Percentiles rank a stretch among this genome's conserved stretches.
Evolutionary conservation across 2,113 vertebrate species (phyloP).

Genomic region (Aphelocoma coerulescens): DNA sequence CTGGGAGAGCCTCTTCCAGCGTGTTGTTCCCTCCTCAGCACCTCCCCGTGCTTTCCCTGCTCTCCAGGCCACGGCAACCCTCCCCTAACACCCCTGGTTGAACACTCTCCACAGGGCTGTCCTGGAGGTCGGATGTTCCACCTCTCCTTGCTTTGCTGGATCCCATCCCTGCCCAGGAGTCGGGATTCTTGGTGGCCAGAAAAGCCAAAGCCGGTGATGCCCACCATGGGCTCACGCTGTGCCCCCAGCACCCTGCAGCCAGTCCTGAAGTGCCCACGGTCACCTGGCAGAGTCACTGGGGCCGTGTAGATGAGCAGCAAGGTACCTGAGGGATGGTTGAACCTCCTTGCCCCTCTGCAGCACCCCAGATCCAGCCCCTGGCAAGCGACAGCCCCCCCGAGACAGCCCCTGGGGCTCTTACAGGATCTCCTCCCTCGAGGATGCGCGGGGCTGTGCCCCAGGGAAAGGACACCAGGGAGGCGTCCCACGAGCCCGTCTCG

Average conservation of each 20-base stretch:
- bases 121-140: neutral
- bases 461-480: neutral
- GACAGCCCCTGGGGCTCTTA: neutral
- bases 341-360: neutral
- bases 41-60: neutral
- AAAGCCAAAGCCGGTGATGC: fast-evolving
- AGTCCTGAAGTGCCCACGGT: neutral
- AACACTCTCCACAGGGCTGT: neutral
- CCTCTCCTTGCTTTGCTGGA: neutral
- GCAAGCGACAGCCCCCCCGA: neutral
- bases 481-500: fast-evolving
- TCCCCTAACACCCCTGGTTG: neutral
- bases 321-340: neutral
- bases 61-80: neutral
- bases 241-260: neutral
- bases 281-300: neutral
- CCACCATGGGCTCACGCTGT: fast-evolving
- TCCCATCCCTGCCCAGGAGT: neutral
- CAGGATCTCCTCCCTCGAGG: fast-evolving
- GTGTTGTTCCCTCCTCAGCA: neutral
- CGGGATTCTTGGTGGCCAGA: neutral
- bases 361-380: neutral
- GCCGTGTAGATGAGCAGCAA: neutral
- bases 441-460: fast-evolving
- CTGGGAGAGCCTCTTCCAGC: neutral